These are phyloP conservation scores for Dissostichus mawsoni DNA, from an alignment of 2,113 vertebrate species.

Conservation along the genomic window DNA sequence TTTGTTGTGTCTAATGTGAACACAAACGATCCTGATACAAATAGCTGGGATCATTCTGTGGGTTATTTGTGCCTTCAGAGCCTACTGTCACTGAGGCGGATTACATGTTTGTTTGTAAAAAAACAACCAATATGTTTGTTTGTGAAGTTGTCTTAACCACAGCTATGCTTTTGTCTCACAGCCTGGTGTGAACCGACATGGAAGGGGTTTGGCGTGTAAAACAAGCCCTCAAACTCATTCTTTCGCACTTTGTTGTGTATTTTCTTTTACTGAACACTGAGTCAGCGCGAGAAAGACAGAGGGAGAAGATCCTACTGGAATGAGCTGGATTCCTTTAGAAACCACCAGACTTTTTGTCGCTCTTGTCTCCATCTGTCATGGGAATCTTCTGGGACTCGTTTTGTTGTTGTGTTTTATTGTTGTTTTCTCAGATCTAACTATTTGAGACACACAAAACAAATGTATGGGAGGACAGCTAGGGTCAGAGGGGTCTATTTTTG, in stretches of 20 bases:
- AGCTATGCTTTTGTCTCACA: constrained; percentile 44
- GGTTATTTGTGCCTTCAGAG: not conserved
- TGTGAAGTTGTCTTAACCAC: constrained; percentile 46
- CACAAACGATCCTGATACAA: not conserved
- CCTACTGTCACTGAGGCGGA: not conserved
- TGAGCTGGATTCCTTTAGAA: constrained; percentile 61
- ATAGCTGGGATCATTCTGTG: not conserved
- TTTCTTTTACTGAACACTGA: constrained; percentile 28
- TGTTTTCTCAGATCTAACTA: constrained; percentile 40
- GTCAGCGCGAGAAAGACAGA: constrained; percentile 30
- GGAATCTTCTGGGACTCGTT: constrained; percentile 51
- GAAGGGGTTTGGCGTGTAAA: constrained; percentile 3
- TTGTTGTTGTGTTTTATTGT: constrained; percentile 55
- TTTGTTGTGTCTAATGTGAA: constrained; percentile 12
- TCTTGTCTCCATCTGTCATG: constrained; percentile 46
- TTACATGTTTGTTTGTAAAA: not conserved
- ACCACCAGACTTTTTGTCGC: constrained; percentile 76
- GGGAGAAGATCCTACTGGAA: constrained; percentile 39
- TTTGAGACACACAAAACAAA: not conserved
- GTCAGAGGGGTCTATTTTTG: constrained; percentile 11
- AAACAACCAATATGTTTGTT: constrained; percentile 29
- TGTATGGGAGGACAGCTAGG: not conserved
- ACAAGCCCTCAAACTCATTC: constrained; percentile 9
- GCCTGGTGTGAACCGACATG: constrained; percentile 26
- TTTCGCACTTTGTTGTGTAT: constrained; percentile 59